Evolutionary conservation across 2,888 invertebrate genomes (phyloP), one percentile per base, ranked within the genome.

Genomic region (Hyles lineata): DNA sequence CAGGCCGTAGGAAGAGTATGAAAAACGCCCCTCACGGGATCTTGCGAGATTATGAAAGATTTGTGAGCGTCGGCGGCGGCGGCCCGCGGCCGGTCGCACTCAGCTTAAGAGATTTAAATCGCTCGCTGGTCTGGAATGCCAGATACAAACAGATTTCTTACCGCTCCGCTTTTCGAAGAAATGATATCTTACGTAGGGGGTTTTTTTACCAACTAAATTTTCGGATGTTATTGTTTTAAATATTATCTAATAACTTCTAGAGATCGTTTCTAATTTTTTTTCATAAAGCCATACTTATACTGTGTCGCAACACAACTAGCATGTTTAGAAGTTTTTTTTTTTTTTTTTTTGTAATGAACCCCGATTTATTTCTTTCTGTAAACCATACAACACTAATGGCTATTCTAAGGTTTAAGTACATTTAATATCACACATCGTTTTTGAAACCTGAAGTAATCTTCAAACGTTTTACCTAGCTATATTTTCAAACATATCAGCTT

Each of bases 81-180:
- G 91, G 89, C 89, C 90, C 55, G 55, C 87, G 91, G 89, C 89
- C 90, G 88, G 90, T 91, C 90, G 90, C 89, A 86, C 85, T 85
- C 84, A 88, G 92, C 93, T 94, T 93, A 93, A 94, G 93, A 94
- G 94, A 93, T 94, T 94, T 93, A 93, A 93, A 94, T 94, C 92
- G 93, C 86, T 88, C 92, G 89, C 90, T 92, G 91, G 92, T 88
- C 92, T 85, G 92, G 92, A 93, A 93, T 91, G 87, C 89, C 88
- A 91, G 93, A 93, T 93, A 94, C 92, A 93, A 93, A 92, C 92
- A 91, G 91, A 92, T 93, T 93, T 90, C 90, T 91, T 89, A 88
- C 88, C 86, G 83, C 85, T 86, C 87, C 85, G 84, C 84, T 83
- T 80, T 87, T 82, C 79, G 79, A 78, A 83, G 83, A 86, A 88